Conservation (phyloP, 1,140 invertebrate genomes). For the Drosophila funebris region DNA sequence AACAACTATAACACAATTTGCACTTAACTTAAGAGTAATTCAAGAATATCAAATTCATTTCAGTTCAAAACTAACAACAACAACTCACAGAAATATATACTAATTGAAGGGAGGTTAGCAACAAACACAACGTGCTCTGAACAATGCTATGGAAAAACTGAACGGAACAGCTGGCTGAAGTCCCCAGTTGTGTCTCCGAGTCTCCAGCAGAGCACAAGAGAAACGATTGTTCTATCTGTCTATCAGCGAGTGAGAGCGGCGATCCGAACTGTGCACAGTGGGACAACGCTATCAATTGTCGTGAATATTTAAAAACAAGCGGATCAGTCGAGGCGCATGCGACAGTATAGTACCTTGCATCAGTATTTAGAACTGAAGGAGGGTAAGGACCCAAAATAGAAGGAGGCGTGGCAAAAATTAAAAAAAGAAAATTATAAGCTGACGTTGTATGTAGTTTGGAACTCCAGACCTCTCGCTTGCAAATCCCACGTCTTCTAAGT, state of each 20-base stretch:
- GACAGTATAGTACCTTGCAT: too few species aligned
- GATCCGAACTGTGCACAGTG: slow-evolving; percentile 1
- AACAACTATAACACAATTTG: not conserved
- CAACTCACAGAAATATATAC: slow-evolving; percentile 19
- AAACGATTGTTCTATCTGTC: not conserved
- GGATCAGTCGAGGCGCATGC: too few species aligned
- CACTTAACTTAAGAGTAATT: slow-evolving; percentile 2
- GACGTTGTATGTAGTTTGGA: too few species aligned
- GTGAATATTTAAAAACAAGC: too few species aligned
- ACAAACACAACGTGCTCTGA: not conserved
- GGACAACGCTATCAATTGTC: not conserved
- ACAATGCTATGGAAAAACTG: not conserved
- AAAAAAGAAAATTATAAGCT: too few species aligned
- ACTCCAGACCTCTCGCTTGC: too few species aligned
- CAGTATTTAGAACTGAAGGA: too few species aligned
- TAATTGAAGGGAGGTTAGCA: not conserved
- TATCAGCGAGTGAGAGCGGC: not conserved
- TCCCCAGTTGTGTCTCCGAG: not conserved
- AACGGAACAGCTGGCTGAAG: slow-evolving; percentile 3
- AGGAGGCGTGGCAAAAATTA: too few species aligned
- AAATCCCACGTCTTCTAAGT: too few species aligned
- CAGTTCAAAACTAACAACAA: not conserved
- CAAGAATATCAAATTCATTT: slow-evolving; percentile 4
- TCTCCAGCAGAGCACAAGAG: slow-evolving; percentile 21
- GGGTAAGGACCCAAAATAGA: too few species aligned